A percentile compares a stretch with the other conserved stretches of the same genome.
phyloP scores from a whole-genome alignment of 2,113 vertebrate species.

The Junco hyemalis region DNA sequence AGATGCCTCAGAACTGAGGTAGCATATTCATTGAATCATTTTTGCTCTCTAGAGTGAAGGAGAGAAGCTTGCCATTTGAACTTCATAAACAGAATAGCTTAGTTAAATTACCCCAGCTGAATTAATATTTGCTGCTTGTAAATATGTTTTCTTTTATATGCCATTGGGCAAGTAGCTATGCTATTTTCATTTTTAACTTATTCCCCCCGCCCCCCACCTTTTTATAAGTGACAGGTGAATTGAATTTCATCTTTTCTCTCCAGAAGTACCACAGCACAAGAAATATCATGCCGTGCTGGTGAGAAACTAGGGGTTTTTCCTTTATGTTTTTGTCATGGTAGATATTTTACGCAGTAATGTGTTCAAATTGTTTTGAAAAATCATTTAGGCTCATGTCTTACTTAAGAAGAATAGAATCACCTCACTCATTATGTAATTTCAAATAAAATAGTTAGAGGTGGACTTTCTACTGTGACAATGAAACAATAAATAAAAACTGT shows the following conservation, averaged over 20 bases:
- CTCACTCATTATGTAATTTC: not conserved
- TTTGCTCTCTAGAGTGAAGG: conserved; percentile 19
- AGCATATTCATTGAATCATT: not conserved
- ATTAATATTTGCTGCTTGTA: not conserved
- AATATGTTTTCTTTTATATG: not conserved
- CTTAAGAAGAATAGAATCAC: not conserved
- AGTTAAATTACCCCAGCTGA: not conserved
- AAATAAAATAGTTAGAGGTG: not conserved
- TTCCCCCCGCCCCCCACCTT: not conserved
- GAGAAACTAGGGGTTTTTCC: not conserved
- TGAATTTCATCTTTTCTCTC: not conserved
- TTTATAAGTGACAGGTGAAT: not conserved
- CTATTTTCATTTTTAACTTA: not conserved
- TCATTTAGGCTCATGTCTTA: not conserved
- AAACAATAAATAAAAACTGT: not conserved
- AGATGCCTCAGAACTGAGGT: not conserved
- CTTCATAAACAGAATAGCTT: not conserved
- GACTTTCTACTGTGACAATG: conserved; percentile 3
- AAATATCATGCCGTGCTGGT: not conserved
- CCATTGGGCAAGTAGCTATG: not conserved
- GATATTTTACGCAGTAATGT: conserved; percentile 1
- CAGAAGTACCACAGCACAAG: not conserved
- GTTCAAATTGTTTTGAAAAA: conserved; percentile 3
- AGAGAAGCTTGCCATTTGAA: not conserved
- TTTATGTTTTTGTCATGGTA: conserved; percentile 10